phyloP scores from a whole-genome alignment of 2,113 vertebrate genomes.

The Myxocyprinus asiaticus region DNA sequence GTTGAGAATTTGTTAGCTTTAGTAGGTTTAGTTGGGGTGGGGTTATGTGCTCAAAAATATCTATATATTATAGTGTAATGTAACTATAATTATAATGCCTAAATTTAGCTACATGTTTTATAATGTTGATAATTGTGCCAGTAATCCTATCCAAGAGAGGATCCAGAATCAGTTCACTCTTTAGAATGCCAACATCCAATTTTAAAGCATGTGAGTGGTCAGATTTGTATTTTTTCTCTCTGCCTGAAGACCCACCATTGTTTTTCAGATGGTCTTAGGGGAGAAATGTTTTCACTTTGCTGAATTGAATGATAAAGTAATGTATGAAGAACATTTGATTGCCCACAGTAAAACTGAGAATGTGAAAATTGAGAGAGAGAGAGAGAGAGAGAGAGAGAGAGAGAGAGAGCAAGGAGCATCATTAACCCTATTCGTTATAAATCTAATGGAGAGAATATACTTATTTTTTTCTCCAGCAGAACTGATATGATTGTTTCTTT shows the following conservation, averaged over 20 bases:
- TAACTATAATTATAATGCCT: too few species aligned
- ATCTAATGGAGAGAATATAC: slow-evolving; percentile 18
- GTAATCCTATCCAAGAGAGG: too few species aligned
- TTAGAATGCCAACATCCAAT: too few species aligned
- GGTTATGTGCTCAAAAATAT: too few species aligned
- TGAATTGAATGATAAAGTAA: slow-evolving; percentile 1
- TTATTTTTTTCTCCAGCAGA: not conserved
- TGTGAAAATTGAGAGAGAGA: slow-evolving; percentile 1
- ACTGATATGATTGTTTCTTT: slow-evolving; percentile 25
- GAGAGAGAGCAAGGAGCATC: not conserved
- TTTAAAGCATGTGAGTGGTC: not conserved
- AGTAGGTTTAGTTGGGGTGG: too few species aligned
- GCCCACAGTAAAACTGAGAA: slow-evolving; percentile 19
- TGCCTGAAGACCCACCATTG: not conserved
- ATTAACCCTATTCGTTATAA: slow-evolving; percentile 37
- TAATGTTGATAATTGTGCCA: too few species aligned
- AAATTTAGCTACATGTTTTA: too few species aligned
- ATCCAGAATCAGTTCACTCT: too few species aligned
- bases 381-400: too few species aligned
- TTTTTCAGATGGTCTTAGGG: not conserved
- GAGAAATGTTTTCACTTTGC: not conserved
- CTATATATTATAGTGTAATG: too few species aligned
- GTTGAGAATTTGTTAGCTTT: too few species aligned
- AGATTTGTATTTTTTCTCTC: not conserved
- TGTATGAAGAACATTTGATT: not conserved